Percentiles rank a stretch among this genome's conserved stretches.
These are phyloP conservation scores for Poicephalus meyeri DNA, from an alignment of 2,113 vertebrate species.

Conservation along the genomic window DNA sequence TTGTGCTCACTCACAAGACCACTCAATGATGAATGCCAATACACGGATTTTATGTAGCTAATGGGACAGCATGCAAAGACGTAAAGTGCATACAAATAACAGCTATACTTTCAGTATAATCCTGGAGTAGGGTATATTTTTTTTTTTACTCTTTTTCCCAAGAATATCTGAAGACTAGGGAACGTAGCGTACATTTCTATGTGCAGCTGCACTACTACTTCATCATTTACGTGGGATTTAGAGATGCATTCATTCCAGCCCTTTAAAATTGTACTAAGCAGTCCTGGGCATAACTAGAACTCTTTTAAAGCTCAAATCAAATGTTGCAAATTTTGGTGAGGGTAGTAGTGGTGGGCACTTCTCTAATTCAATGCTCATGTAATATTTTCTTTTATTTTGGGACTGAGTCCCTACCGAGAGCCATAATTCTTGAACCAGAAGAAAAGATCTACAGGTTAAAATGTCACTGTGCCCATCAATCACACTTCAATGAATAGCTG, in stretches of 20 bases:
- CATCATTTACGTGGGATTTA: background rate
- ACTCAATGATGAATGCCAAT: background rate
- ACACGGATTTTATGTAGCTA: background rate
- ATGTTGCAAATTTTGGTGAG: background rate
- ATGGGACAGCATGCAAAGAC: background rate
- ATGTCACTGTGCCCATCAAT: constrained; percentile 47
- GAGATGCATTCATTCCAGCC: background rate
- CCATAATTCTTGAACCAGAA: constrained; percentile 45
- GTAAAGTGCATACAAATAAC: background rate
- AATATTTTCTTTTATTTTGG: background rate
- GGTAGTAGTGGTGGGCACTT: background rate
- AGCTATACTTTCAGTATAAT: background rate
- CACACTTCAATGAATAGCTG: constrained; percentile 15
- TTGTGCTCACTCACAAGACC: background rate
- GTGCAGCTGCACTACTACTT: background rate
- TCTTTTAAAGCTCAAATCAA: background rate
- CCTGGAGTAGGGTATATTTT: background rate
- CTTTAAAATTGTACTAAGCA: background rate
- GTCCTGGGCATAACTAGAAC: background rate
- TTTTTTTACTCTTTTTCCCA: background rate
- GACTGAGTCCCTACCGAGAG: constrained; percentile 14
- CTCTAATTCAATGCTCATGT: background rate
- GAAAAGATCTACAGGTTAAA: constrained; percentile 59
- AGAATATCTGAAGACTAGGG: background rate
- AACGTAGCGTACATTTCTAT: background rate